Base-by-base conservation (phyloP, 2,113 vertebrate genomes). In the Manacus vitellinus region DNA sequence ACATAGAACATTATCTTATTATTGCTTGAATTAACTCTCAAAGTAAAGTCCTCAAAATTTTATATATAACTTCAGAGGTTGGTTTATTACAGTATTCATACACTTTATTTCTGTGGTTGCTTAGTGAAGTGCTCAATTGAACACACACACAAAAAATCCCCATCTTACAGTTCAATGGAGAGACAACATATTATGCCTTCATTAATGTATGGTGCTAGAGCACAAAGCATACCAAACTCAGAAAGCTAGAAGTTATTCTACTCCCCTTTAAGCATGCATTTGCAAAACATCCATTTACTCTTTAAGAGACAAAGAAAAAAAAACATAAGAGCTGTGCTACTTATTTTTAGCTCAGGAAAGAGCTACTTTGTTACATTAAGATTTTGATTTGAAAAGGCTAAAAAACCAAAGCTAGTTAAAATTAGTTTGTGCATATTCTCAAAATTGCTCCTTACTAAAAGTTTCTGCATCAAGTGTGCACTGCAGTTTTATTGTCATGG, bases 371-470 rank as follows among this genome's bases (percentile, higher is more conserved):
- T 71, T 58, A 78, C 33, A 76, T 68, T 61, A 88, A 87, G 37
- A 31, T 66, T 72, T 90, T 77, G 51, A 65, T 90, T 91, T 85
- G 78, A 84, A 81, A 80, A 35, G 15, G 35, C 54, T 88, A 93
- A 71, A 89, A 81, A 70, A 28, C 18, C 73, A 81, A 88, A 86
- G 59, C 49, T 77, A 92, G 51, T 85, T 68, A 85, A 85, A 75
- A 43, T 79, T 41, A 88, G 67, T 66, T 37, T 92, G 72, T 88
- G 61, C 87, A 97, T 65, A 79, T 95, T 93, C 44, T 92, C 75
- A 56, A 85, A 70, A 92, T 25, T 62, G 59, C 43, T 89, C 85
- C 73, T 96, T 95, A 76, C 27, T 83, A 49, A 52, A 88, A 62
- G 54, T 75, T 88, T 74, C 65, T 71, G 88, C 71, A 92, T 81